Evolutionary conservation across 2,113 vertebrate genomes (phyloP).

Genomic region (Mustela lutreola): DNA sequence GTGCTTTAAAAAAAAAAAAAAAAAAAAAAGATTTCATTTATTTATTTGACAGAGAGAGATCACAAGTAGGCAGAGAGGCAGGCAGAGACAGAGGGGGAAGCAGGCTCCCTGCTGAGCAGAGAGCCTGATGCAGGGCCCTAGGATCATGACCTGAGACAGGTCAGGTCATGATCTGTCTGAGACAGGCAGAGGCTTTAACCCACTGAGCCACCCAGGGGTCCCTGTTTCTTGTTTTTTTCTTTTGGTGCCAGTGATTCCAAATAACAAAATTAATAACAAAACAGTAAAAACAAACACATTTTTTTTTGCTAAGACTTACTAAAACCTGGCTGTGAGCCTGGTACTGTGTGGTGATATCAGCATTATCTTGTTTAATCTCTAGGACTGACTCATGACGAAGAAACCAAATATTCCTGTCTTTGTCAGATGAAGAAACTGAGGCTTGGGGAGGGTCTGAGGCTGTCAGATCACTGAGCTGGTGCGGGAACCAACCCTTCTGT

Average conservation of each 20-base stretch:
- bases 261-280: neutral
- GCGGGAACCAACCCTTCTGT: too few species aligned
- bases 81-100: too few species aligned
- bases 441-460: neutral
- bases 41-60: too few species aligned
- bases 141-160: too few species aligned
- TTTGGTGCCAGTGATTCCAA: neutral
- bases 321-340: neutral
- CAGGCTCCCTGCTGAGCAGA: too few species aligned
- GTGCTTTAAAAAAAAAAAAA: neutral
- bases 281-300: neutral
- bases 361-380: neutral
- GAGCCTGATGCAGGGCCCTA: too few species aligned
- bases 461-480: neutral
- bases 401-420: neutral
- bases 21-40: too few species aligned
- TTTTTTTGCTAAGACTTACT: neutral
- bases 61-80: too few species aligned
- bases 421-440: neutral
- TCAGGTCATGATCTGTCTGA: too few species aligned
- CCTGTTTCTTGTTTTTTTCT: neutral
- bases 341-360: neutral
- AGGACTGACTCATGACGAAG: neutral
- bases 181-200: too few species aligned
- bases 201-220: neutral